Evolutionary conservation across 2,888 invertebrate genomes (phyloP).

Genomic region (Drosophila putrida): DNA sequence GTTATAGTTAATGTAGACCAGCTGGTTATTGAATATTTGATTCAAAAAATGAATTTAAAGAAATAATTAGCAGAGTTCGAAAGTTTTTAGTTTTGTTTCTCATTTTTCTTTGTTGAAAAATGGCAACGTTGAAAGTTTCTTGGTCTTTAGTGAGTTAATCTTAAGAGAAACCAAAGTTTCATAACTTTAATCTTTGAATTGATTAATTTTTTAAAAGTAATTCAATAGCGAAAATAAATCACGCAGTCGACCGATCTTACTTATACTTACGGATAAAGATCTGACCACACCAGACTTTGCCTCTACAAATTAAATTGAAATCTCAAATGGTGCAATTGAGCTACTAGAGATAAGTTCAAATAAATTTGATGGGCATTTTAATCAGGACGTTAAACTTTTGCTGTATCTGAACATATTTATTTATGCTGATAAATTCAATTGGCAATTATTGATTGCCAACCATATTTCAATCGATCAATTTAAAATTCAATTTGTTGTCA

Average conservation of each 20-base stretch:
- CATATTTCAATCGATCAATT: slow-evolving; percentile 10
- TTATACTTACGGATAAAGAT: not conserved
- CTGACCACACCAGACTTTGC: not conserved
- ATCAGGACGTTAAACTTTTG: not conserved
- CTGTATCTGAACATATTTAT: slow-evolving; percentile 11
- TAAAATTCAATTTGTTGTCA: slow-evolving; percentile 27
- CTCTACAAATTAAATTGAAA: not conserved
- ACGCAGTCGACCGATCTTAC: not conserved
- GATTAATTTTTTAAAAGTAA: not conserved
- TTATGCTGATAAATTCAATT: slow-evolving; percentile 33
- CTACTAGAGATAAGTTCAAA: slow-evolving; percentile 3
- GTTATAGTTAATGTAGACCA: too few species aligned
- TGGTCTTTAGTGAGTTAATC: too few species aligned
- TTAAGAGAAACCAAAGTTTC: too few species aligned
- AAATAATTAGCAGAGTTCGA: too few species aligned
- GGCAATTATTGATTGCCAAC: slow-evolving; percentile 31
- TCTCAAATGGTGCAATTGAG: not conserved
- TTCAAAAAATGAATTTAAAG: too few species aligned
- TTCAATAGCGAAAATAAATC: not conserved
- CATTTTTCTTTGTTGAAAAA: too few species aligned
- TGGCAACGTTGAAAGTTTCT: too few species aligned
- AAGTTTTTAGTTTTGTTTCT: too few species aligned
- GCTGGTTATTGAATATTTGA: too few species aligned
- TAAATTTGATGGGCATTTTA: not conserved
- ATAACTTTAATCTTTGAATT: not conserved